Percentiles rank a stretch among this genome's conserved stretches.
Conservation (phyloP, 2,888 invertebrate species). For the Eutolmus rufibarbis region DNA sequence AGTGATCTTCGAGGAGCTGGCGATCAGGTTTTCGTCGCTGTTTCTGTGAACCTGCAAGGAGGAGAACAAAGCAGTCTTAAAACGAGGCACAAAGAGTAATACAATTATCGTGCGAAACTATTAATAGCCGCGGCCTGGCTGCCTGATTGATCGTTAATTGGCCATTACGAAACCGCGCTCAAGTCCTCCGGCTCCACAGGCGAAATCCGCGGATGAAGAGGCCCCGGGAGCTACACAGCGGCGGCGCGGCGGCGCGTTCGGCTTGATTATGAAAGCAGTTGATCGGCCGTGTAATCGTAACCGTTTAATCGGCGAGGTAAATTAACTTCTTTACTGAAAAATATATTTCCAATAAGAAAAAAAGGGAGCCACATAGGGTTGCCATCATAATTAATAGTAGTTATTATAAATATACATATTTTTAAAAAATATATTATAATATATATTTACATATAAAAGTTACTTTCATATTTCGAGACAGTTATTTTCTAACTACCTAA, state of each 20-base stretch:
- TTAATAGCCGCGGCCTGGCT: constrained; percentile 11
- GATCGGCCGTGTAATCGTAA: constrained; percentile 7
- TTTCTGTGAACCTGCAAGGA: background rate
- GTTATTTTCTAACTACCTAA: too few species aligned
- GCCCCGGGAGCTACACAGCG: background rate
- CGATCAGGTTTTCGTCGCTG: background rate
- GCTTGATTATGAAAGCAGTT: background rate
- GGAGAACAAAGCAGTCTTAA: background rate
- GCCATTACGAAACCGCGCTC: constrained; percentile 16
- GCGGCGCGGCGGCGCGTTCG: too few species aligned
- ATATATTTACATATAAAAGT: too few species aligned
- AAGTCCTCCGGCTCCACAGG: background rate
- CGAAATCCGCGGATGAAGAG: background rate
- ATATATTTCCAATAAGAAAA: background rate
- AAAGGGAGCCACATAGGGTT: background rate
- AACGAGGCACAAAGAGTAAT: background rate
- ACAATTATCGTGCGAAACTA: constrained; percentile 18
- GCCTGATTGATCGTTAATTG: constrained; percentile 36
- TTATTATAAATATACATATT: too few species aligned
- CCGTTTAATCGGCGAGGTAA: constrained; percentile 10
- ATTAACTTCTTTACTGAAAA: background rate
- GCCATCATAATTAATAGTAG: background rate
- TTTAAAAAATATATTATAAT: too few species aligned
- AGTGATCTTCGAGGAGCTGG: background rate
- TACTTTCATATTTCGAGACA: too few species aligned